Conservation (phyloP, 2,888 invertebrate species). For the Microctonus brassicae region DNA sequence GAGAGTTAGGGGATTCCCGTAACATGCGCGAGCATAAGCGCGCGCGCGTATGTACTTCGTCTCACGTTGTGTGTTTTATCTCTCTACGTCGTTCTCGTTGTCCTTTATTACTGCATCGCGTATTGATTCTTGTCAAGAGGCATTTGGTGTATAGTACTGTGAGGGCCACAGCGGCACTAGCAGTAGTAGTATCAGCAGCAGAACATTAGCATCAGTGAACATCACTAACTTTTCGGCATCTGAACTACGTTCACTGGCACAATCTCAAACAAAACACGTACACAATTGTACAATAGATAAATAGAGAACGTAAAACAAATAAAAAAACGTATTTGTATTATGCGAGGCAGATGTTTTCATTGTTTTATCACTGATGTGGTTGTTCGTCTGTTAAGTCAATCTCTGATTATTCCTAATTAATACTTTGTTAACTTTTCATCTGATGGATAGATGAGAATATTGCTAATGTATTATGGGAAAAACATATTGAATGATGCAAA, state of each 20-base stretch:
- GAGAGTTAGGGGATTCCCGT: not conserved
- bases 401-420: not conserved
- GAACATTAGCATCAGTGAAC: not conserved
- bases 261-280: constrained; percentile 64
- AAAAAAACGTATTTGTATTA: not conserved
- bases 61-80: not conserved
- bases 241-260: constrained; percentile 62
- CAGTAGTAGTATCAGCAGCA: not conserved
- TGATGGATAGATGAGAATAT: no score
- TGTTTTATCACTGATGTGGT: not conserved
- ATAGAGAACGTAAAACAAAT: not conserved
- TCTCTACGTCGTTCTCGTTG: not conserved
- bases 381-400: not conserved
- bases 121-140: not conserved
- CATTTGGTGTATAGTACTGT: not conserved
- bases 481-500: no score
- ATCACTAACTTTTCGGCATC: constrained; percentile 49
- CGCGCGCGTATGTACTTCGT: not conserved
- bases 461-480: no score
- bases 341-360: not conserved
- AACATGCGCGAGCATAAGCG: not conserved
- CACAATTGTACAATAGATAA: constrained; percentile 50
- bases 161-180: constrained; percentile 1
- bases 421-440: not conserved
- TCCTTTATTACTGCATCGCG: constrained; percentile 3